phyloP scores from a whole-genome alignment of 2,797 vertebrate species.

The Botia kubotai region DNA sequence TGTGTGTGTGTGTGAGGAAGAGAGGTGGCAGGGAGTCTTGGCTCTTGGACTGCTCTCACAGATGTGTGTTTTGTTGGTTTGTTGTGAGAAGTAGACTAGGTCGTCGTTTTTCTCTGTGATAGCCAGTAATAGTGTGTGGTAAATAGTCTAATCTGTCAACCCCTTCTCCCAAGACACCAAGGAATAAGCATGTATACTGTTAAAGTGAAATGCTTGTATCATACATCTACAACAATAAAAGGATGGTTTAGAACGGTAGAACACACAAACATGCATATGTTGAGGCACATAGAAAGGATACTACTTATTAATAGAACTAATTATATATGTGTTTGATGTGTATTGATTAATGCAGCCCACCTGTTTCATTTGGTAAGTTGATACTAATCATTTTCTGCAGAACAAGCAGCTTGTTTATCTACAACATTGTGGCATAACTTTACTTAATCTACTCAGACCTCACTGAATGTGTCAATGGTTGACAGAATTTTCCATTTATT shows the following conservation, averaged over 20 bases:
- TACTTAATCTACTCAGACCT: neutral
- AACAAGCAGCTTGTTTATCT: constrained; percentile 7
- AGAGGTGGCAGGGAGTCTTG: neutral
- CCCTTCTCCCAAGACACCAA: neutral
- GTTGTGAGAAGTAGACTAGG: constrained; percentile 22
- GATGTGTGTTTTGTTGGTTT: neutral
- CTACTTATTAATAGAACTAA: constrained; percentile 65
- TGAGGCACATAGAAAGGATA: neutral
- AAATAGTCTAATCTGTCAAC: neutral
- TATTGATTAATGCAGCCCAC: constrained; percentile 84
- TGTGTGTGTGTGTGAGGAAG: neutral
- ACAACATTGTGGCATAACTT: neutral
- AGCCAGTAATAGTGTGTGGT: neutral
- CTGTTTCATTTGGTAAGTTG: constrained; percentile 87
- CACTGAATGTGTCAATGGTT: neutral
- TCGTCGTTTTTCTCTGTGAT: constrained; percentile 16
- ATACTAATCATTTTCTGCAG: constrained; percentile 30
- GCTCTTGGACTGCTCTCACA: constrained; percentile 36
- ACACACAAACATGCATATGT: neutral
- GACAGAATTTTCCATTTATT: neutral
- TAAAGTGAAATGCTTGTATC: neutral
- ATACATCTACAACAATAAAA: neutral
- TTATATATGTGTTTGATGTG: constrained; percentile 74
- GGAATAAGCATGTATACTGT: neutral
- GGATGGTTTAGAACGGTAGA: neutral